These are phyloP conservation scores for Hypolimnas misippus DNA, from an alignment of 2,888 invertebrate genomes.

Conservation along the genomic window DNA sequence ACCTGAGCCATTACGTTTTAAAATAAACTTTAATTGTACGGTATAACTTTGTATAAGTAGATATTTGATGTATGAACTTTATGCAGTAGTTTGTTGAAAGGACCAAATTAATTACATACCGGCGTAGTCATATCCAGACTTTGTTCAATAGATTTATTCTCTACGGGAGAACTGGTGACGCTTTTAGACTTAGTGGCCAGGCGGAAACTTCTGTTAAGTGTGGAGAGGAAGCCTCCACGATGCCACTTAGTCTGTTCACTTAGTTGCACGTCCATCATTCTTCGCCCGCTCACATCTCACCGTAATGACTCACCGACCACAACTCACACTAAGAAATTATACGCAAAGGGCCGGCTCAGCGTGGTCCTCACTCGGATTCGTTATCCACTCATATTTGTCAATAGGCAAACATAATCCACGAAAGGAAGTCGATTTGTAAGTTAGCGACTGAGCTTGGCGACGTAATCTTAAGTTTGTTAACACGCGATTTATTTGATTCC, in stretches of 20 bases:
- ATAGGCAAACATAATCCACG: constrained; percentile 43
- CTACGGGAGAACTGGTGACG: constrained; percentile 57
- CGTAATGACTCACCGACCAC: constrained; percentile 68
- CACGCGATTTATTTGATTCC: constrained; percentile 45
- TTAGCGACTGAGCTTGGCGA: constrained; percentile 41
- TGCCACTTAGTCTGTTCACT: constrained; percentile 74
- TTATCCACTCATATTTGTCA: constrained; percentile 46
- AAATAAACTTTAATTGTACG: constrained; percentile 37
- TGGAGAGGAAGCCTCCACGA: constrained; percentile 76
- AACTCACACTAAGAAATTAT: constrained; percentile 38
- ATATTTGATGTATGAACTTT: background rate
- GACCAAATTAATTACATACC: constrained; percentile 53
- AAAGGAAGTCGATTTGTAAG: constrained; percentile 46
- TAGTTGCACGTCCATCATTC: constrained; percentile 73
- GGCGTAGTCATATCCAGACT: constrained; percentile 57
- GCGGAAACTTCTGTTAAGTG: constrained; percentile 78
- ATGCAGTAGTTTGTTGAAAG: background rate
- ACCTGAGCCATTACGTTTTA: constrained; percentile 39
- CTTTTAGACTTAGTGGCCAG: constrained; percentile 65
- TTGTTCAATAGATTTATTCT: constrained; percentile 61
- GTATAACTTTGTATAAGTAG: background rate
- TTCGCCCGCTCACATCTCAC: constrained; percentile 73
- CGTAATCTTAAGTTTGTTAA: constrained; percentile 57
- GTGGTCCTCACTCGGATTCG: constrained; percentile 47
- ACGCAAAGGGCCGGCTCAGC: constrained; percentile 44